Percentiles rank a stretch among this genome's conserved stretches.
Conservation (phyloP, 2,113 vertebrate genomes). For the Donacobius atricapilla region DNA sequence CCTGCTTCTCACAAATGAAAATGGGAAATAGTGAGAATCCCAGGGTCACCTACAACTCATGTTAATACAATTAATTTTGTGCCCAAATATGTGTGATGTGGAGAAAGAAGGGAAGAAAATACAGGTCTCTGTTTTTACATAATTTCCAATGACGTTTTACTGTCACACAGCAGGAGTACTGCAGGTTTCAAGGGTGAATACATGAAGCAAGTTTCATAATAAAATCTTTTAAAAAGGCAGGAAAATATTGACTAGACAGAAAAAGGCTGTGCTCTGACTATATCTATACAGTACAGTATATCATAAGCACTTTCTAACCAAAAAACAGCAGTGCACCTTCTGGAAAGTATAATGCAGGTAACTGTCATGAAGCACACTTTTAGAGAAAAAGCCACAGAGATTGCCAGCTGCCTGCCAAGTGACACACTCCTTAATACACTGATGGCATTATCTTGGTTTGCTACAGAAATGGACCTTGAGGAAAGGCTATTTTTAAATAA, state of each 20-base stretch:
- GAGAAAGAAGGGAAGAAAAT: neutral
- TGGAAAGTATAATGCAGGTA: neutral
- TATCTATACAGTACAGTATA: neutral
- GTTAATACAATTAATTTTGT: neutral
- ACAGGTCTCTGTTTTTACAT: neutral
- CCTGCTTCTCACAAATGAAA: neutral
- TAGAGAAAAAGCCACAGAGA: neutral
- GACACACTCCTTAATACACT: neutral
- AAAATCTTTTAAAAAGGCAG: neutral
- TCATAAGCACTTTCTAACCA: neutral
- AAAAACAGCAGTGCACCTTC: neutral
- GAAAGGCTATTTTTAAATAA: neutral
- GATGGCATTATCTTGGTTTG: neutral
- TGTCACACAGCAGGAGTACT: neutral
- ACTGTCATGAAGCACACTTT: neutral
- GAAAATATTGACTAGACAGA: neutral
- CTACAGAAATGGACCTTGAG: neutral
- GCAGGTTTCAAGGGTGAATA: neutral
- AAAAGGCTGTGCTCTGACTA: neutral
- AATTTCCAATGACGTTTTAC: neutral
- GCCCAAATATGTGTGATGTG: neutral
- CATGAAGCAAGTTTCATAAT: neutral
- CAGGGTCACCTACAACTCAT: neutral
- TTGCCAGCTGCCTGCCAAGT: neutral
- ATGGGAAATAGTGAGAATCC: neutral